Evolutionary conservation across 1,140 invertebrate genomes (phyloP), one percentile per base, ranked within the genome.

Genomic region (Cardiocondyla obscurior): DNA sequence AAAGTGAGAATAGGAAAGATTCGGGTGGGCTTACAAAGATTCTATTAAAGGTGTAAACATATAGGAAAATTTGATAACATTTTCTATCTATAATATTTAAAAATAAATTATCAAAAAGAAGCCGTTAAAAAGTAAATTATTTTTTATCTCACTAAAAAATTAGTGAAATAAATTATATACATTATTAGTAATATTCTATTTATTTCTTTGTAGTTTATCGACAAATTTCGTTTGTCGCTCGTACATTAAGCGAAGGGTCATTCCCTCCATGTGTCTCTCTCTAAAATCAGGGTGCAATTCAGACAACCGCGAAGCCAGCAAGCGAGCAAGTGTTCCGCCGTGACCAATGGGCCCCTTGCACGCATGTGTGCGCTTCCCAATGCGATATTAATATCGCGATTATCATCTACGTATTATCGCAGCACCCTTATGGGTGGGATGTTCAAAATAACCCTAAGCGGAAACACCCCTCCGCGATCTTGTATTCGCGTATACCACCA

Each of bases 311-410:
- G 88, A n/a, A 84, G 85, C 85, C 85, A 87, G 88, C 82, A 88
- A 90, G 81, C 88, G 83, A 92, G 92, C 93, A 93, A 93, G 93
- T 93, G 93, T 93, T 94, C 90, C 92, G 70, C 92, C 93, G 91
- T 94, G 93, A 92, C 93, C 92, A 94, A 94, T 94, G 90, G 81
- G 82, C 85, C 87, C 74, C 88, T 92, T 93, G 92, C 93, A 94
- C 93, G 93, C 93, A 94, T 94, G 93, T 94, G 93, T 92, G 93
- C 93, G 86, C 92, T 94, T 94, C 91, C 92, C 93, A 94, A 94
- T 94, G 93, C 90, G 93, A 94, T 94, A 94, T 94, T 94, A 94
- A 94, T 94, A 94, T 94, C 93, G 89, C 93, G 93, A 94, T 94
- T 94, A 94, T 93, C 93, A 94, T 94, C 92, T 93, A 93, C 93